Conservation (phyloP, 1,140 invertebrate genomes). For the Bombus affinis region DNA sequence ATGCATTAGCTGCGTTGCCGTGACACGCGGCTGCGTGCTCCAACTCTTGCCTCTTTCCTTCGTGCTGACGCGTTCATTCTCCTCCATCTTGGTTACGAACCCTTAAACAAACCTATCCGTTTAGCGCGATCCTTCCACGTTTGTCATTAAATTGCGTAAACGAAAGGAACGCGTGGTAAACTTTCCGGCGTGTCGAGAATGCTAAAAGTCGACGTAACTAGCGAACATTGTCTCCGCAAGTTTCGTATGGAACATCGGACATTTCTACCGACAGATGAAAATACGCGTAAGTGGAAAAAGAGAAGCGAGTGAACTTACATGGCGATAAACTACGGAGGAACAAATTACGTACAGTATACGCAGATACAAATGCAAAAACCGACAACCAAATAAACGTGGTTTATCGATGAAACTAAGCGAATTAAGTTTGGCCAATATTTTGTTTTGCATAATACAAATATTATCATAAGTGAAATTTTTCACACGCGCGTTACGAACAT, state of each 20-base stretch:
- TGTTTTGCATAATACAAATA: neutral
- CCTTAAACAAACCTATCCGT: slow-evolving; percentile 19
- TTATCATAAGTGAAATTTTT: too few species aligned
- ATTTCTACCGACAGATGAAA: neutral
- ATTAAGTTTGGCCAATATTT: neutral
- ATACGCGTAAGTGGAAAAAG: neutral
- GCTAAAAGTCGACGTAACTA: neutral
- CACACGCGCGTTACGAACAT: too few species aligned
- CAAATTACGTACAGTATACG: neutral
- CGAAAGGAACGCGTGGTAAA: neutral
- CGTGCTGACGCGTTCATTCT: neutral
- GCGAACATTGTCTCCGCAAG: neutral
- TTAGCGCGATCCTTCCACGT: neutral
- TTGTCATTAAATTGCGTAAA: slow-evolving; percentile 8
- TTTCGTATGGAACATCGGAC: slow-evolving; percentile 13
- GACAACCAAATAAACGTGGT: neutral
- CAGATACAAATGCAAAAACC: neutral
- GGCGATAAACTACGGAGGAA: neutral
- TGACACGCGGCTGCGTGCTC: neutral
- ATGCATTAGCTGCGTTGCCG: slow-evolving; percentile 59
- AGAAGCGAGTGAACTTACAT: neutral
- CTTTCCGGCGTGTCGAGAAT: neutral
- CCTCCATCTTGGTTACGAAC: neutral
- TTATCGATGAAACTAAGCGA: neutral
- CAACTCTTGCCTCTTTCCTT: neutral